These are phyloP conservation scores for Fissipunctia ypsillon DNA, from an alignment of 2,888 invertebrate genomes.

Conservation along the genomic window DNA sequence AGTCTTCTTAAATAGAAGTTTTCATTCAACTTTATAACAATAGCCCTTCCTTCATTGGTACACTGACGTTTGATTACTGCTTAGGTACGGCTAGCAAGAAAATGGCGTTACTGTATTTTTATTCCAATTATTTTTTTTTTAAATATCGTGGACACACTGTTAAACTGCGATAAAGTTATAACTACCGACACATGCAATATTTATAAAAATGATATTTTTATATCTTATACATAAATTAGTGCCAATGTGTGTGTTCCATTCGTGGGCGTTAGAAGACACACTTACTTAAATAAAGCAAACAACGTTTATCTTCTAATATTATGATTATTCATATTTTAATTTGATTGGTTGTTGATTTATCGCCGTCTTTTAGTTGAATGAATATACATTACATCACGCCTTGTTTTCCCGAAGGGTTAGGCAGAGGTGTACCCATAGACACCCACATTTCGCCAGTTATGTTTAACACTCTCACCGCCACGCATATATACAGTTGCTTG, in stretches of 20 bases:
- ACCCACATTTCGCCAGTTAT: too few relatives aligned
- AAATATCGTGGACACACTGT: not conserved
- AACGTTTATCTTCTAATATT: constrained; percentile 12
- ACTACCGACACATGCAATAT: not conserved
- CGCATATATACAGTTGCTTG: too few relatives aligned
- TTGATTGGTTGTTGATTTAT: constrained; percentile 16
- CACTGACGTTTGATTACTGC: constrained; percentile 89
- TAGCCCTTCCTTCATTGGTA: constrained; percentile 90
- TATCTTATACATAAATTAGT: constrained; percentile 1
- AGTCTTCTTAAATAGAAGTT: constrained; percentile 89
- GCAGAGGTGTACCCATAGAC: too few relatives aligned
- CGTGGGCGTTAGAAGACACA: constrained; percentile 22
- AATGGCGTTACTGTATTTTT: constrained; percentile 10
- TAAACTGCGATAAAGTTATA: not conserved
- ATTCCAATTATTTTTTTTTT: not conserved
- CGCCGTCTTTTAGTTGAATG: not conserved
- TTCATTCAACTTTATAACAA: constrained; percentile 90
- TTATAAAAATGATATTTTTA: not conserved
- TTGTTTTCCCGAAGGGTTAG: too few relatives aligned
- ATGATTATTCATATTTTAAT: not conserved
- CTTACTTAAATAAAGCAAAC: constrained; percentile 19
- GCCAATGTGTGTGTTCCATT: not conserved
- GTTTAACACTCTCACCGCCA: too few relatives aligned
- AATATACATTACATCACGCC: too few relatives aligned
- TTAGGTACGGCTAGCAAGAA: constrained; percentile 79